phyloP scores from a whole-genome alignment of 2,888 invertebrate genomes.

The Xylocampa areola region DNA sequence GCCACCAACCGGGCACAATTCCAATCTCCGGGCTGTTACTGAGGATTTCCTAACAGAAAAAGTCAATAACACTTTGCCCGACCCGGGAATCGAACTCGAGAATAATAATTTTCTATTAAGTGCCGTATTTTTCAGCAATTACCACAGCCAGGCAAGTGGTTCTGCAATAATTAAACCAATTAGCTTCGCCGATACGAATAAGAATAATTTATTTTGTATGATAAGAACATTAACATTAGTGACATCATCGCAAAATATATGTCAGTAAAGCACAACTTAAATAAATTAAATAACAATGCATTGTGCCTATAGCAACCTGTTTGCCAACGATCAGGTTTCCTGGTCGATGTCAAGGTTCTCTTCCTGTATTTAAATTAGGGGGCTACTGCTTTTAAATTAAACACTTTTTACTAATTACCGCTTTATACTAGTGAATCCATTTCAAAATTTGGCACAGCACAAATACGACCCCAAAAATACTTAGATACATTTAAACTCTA shows the following conservation, averaged over 20 bases:
- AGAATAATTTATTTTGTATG: no score
- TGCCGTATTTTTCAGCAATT: constrained; percentile 28
- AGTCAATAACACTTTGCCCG: no score
- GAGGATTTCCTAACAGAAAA: no score
- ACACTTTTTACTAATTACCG: no score
- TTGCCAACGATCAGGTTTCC: constrained; percentile 41
- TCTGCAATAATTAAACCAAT: not conserved
- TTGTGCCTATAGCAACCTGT: constrained; percentile 26
- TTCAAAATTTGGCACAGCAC: no score
- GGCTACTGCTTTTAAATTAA: constrained; percentile 41
- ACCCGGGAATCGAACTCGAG: not conserved
- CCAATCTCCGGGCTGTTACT: no score
- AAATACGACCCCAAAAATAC: no score
- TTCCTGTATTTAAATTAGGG: constrained; percentile 49
- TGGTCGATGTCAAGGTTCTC: constrained; percentile 39
- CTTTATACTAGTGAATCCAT: no score
- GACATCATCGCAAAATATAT: constrained; percentile 49
- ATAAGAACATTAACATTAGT: no score
- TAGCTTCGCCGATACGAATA: not conserved
- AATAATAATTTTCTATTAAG: constrained; percentile 17
- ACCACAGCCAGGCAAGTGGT: constrained; percentile 6
- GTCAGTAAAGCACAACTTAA: constrained; percentile 39
- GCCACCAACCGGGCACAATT: no score
- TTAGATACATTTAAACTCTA: no score
- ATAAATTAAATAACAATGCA: constrained; percentile 37